Evolutionary conservation across 2,113 vertebrate genomes (phyloP), one percentile per base, ranked within the genome.

Genomic region (Accipiter virgatus): DNA sequence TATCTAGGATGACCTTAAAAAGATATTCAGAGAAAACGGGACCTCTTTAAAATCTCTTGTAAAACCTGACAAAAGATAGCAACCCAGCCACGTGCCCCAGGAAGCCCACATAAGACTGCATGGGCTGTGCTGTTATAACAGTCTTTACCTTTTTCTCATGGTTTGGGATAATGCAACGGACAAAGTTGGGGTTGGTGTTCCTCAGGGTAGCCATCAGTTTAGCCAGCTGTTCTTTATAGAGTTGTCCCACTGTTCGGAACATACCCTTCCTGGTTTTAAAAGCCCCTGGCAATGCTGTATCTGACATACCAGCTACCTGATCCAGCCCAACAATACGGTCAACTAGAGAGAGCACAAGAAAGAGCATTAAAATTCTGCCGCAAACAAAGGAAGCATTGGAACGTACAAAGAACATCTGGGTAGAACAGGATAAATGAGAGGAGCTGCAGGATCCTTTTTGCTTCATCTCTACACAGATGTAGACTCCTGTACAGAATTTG

Each of bases 131-230:
- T 81, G 17, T 21, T 72, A 1, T 0, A 25, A 65, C 7, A 16
- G n/a, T 17, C 68, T 82, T 85, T 97, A 99, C 99, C 99, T 99
- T 99, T 91, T 99, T 99, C 98, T 99, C 99, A 2, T 99, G 99
- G 98, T 99, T 99, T 79, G 99, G 99, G 89, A 99, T 99, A 98
- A 99, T 99, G 95, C 99, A 99, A 82, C 99, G 99, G 40, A 99
- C 99, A 2, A 99, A 99, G 98, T 99, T 99, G 88, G 99, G 99
- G 96, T 99, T 99, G 95, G 99, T 99, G 97, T 99, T 99, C 95
- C 99, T 98, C 97, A 99, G 74, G 0, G 99, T 99, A 94, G 99
- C 99, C 99, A 99, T 99, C 82, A 99, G 98, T 92, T 99, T 99
- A 95, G 99, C 99, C 92, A 99, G 98, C 97, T 99, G 99, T 93